Base-by-base conservation (phyloP, 2,888 invertebrate species). In the Zygogramma bicolorata region DNA sequence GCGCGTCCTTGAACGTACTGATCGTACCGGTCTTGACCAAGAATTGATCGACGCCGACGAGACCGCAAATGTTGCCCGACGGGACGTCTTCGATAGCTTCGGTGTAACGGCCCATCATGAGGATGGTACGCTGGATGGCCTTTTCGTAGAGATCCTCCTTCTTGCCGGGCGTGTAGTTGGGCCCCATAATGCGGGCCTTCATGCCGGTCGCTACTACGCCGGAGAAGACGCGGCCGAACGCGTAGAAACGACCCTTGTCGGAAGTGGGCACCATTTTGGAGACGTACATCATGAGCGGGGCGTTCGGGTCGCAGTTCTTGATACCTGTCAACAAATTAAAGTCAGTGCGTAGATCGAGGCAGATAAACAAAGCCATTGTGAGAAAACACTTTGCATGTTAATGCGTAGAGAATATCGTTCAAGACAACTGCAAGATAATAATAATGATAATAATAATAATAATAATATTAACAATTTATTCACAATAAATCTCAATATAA, bases 191-290 rank as follows among this genome's bases (percentile, higher is more conserved):
- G 85, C 99, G 94, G 75, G 97, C 97, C 89, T 97, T 97, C 91
- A 93, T 93, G 70, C 97, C 97, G 69, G 97, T 97, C 79, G 93
- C 90, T 8, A 83, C 91, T 88, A 94, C 97, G 84, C 99, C 99
- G 81, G 99, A 96, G 92, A 99, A 99, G 31, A 99, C 99, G 89
- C 99, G 98, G 63, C 99, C 99, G 88, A 99, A 99, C 74, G 99
- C 99, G 89, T 98, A 99, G 94, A 99, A 99, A 87, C 99, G 95
- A 76, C 99, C 99, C 90, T 99, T 99, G 89, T 99, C 99, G 13
- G 97, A 94, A 15, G 99, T 99, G 80, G 99, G 99, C 87, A 99
- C 99, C 99, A 99, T 99, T 90, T 99, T 99, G 62, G 98, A 98
- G 80, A 99, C 92, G 92, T 99, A 99, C 99, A 99, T 99, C 98